These are phyloP conservation scores for Embidobia sp. DNA, from an alignment of 2,888 invertebrate genomes.

Conservation along the genomic window DNA sequence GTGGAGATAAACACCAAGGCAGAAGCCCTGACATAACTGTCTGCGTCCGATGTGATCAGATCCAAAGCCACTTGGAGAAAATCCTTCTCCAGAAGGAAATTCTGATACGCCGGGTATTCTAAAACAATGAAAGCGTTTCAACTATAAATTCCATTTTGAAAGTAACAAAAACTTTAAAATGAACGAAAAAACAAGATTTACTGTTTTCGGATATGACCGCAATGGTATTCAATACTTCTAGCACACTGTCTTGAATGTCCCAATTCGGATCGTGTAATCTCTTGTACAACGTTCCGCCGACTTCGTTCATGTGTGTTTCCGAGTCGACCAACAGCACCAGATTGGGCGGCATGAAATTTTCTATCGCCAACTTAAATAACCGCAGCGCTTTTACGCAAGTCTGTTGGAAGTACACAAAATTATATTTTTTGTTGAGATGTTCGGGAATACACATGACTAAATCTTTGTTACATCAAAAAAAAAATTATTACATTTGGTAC, in stretches of 20 bases:
- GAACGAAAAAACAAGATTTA: too few relatives aligned
- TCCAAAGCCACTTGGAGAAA: constrained; percentile 86
- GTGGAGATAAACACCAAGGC: constrained; percentile 88
- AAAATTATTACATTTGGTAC: constrained; percentile 81
- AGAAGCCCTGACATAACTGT: constrained; percentile 89
- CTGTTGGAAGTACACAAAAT: constrained; percentile 78
- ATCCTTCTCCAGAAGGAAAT: constrained; percentile 85
- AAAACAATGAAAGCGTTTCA: constrained; percentile 69
- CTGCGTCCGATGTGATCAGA: constrained; percentile 86
- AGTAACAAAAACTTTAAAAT: too few relatives aligned
- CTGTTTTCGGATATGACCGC: constrained; percentile 87
- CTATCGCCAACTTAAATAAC: constrained; percentile 86
- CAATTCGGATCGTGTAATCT: constrained; percentile 88
- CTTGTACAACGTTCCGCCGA: constrained; percentile 86
- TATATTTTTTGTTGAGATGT: too few relatives aligned
- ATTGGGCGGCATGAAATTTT: constrained; percentile 90
- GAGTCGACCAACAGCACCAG: constrained; percentile 88
- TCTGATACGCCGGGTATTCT: constrained; percentile 91
- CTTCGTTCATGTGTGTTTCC: constrained; percentile 84
- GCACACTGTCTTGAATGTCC: constrained; percentile 90
- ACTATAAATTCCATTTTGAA: too few relatives aligned
- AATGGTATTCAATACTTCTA: constrained; percentile 88
- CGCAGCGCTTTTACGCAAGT: constrained; percentile 87
- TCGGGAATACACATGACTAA: too few relatives aligned
- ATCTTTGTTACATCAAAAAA: too few relatives aligned